Evolutionary conservation across 2,113 vertebrate species (phyloP), one percentile per base, ranked within the genome.

Genomic region (Melanerpes aurifrons): DNA sequence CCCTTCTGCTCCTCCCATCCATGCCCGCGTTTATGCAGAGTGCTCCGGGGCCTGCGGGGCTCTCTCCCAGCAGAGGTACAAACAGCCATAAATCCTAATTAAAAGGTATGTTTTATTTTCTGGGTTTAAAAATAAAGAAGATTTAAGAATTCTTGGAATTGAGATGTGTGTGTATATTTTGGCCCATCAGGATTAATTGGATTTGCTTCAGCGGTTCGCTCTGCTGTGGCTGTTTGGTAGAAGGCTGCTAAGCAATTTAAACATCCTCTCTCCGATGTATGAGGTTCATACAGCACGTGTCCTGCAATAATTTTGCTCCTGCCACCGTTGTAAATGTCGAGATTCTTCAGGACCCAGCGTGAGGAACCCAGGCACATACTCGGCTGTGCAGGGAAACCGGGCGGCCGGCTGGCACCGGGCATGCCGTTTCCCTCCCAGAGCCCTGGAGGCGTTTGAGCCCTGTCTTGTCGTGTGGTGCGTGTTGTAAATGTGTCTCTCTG

Each of bases 11-110:
- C 75, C 63, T 76, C 69, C 94, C 83, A 89, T 93, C 90, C 88
- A 45, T 0, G 57, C 75, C 72, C 86, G 66, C 92, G 53, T 88
- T 94, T 93, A 93, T 96, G 92, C 88, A 96, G 90, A 95, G 53
- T 74, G 50, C 83, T 92, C 58, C 1, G 25, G 75, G 92, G 93
- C 96, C 94, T 70, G 87, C 1, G 58, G 71, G 75, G 81, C 82
- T 91, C 14, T 91, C 78, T 95, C 96, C 94, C 96, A 89, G 89
- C 67, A 94, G 95, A 96, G 92, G 74, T 90, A 74, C 89, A 87
- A 95, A 91, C 93, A 94, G 72, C 94, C 85, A 94, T 96, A 95
- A 97, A 95, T 95, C 95, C 95, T 95, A 96, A 97, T 97, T 96
- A 96, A 97, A 96, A 95, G 94, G 94, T 93, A 62, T 76, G 90